These are phyloP conservation scores for Phyllotis vaccarum DNA, from an alignment of 2,797 vertebrate genomes.

Conservation along the genomic window DNA sequence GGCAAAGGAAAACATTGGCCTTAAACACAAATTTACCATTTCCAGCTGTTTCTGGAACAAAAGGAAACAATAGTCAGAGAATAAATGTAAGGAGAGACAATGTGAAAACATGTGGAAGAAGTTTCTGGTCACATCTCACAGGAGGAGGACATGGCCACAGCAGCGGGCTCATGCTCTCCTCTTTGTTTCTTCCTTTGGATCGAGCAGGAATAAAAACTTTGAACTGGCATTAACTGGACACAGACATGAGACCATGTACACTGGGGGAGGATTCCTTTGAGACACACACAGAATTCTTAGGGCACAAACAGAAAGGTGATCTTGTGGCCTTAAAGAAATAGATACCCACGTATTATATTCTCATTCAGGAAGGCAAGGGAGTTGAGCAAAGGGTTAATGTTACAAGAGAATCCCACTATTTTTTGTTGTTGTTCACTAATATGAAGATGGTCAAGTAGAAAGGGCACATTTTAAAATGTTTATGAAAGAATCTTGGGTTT, in stretches of 20 bases:
- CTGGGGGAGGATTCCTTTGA: background rate
- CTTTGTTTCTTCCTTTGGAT: slow-evolving; percentile 75
- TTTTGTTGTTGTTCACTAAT: background rate
- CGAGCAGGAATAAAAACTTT: slow-evolving; percentile 72
- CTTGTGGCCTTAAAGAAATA: background rate
- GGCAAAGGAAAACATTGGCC: slow-evolving; percentile 85
- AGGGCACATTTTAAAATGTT: background rate
- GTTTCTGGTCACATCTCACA: slow-evolving; percentile 85
- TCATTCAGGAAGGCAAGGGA: background rate
- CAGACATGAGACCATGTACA: slow-evolving; percentile 40
- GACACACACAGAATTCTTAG: slow-evolving; percentile 14
- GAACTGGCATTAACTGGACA: slow-evolving; percentile 70
- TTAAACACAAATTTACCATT: slow-evolving; percentile 87
- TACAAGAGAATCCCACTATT: background rate
- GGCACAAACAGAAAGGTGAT: background rate
- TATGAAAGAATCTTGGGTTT: background rate
- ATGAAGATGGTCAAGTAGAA: background rate
- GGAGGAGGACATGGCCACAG: slow-evolving; percentile 72
- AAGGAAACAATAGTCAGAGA: slow-evolving; percentile 86
- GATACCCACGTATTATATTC: rapidly evolving
- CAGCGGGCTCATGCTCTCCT: slow-evolving; percentile 45
- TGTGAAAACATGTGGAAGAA: slow-evolving; percentile 86
- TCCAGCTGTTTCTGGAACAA: slow-evolving; percentile 89
- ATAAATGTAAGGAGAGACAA: slow-evolving; percentile 88
- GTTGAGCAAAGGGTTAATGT: background rate